Percentiles rank a stretch among this genome's conserved stretches.
Evolutionary conservation across 2,113 vertebrate species (phyloP).

Genomic region (Lophotis ruficrista): DNA sequence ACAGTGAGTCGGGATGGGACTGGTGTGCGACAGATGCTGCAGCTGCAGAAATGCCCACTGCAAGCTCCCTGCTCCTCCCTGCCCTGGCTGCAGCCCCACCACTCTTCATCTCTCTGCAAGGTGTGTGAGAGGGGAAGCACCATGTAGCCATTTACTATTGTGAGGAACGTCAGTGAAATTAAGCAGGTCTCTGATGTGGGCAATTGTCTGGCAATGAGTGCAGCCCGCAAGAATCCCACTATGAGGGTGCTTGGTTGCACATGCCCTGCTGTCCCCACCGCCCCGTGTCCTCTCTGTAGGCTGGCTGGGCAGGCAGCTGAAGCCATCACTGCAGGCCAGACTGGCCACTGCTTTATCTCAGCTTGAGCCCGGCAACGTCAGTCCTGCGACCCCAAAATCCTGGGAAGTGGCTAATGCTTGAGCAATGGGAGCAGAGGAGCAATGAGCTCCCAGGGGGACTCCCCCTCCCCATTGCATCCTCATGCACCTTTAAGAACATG

Average conservation of each 20-base stretch:
- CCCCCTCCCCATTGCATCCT: neutral
- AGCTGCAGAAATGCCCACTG: neutral
- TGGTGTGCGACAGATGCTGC: neutral
- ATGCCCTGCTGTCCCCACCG: neutral
- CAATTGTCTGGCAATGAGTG: neutral
- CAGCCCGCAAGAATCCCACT: neutral
- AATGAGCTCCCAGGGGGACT: neutral
- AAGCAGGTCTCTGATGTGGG: neutral
- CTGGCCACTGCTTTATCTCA: neutral
- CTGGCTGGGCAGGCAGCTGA: neutral
- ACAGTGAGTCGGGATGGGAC: neutral
- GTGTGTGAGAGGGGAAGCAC: neutral
- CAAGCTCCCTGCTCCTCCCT: neutral
- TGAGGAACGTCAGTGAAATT: neutral
- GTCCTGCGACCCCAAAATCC: neutral
- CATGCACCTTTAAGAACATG: neutral
- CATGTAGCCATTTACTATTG: neutral
- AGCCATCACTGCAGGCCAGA: neutral
- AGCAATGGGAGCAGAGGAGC: neutral
- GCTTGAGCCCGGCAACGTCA: neutral
- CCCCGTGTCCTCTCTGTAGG: neutral
- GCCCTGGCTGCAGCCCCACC: neutral
- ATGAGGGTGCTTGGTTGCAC: neutral
- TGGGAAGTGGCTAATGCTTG: neutral
- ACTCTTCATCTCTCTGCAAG: neutral